phyloP scores from a whole-genome alignment of 64 coral and sea anemone genomes.

The Porites australiensis region DNA sequence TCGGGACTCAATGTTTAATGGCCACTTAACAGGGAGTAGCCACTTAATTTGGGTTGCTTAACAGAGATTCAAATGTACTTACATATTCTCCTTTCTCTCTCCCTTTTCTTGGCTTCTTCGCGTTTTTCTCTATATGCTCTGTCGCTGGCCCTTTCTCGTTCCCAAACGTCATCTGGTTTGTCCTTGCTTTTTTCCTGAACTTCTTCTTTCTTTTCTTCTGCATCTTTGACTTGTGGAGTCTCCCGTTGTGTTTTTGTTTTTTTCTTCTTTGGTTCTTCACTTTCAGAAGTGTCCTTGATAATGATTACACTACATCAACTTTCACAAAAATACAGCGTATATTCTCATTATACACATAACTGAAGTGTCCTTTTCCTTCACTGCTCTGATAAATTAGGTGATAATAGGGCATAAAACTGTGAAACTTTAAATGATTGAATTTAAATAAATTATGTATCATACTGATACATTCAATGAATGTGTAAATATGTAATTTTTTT shows the following conservation, averaged over 20 bases:
- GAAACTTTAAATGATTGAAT: too few relatives aligned
- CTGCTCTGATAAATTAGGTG: too few relatives aligned
- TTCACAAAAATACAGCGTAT: too few relatives aligned
- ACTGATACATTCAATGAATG: too few relatives aligned
- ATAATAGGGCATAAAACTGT: too few relatives aligned
- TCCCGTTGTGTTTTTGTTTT: neutral
- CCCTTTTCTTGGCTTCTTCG: conserved; percentile 10
- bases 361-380: too few relatives aligned
- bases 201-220: neutral
- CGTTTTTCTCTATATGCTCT: conserved; percentile 27
- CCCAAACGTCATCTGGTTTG: conserved; percentile 8
- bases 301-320: neutral
- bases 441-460: too few relatives aligned
- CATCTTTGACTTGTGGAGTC: neutral
- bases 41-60: too few relatives aligned
- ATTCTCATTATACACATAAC: too few relatives aligned
- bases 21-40: too few relatives aligned
- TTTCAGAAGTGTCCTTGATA: conserved; percentile 1
- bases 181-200: neutral
- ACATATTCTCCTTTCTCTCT: conserved; percentile 48
- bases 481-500: too few relatives aligned
- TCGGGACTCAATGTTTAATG: too few relatives aligned
- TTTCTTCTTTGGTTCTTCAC: neutral
- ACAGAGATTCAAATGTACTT: neutral
- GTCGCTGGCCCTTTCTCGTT: conserved; percentile 30